These are phyloP conservation scores for Brachymystax lenok DNA, from an alignment of 2,797 vertebrate species.

Conservation along the genomic window DNA sequence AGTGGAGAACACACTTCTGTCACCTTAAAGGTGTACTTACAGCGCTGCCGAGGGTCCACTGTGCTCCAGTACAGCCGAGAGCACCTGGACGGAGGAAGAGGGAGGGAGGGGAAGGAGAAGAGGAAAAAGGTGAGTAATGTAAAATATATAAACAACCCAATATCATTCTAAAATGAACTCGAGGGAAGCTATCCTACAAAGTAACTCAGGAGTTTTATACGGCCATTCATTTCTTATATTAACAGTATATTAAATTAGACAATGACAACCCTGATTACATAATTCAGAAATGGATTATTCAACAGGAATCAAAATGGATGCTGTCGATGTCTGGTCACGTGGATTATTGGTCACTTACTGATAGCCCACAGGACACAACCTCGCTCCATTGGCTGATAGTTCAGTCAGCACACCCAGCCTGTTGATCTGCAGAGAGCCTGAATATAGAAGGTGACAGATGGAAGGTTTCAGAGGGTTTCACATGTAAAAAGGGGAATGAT, in stretches of 20 bases:
- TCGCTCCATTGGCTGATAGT: conserved; percentile 83
- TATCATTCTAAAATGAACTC: neutral
- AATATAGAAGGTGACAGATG: neutral
- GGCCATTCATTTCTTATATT: too few relatives aligned
- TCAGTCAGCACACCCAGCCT: conserved; percentile 86
- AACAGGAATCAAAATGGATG: neutral
- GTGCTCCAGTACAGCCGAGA: conserved; percentile 94
- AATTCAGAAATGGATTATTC: neutral
- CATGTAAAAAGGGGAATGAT: neutral
- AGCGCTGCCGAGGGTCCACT: conserved; percentile 84
- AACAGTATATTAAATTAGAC: neutral
- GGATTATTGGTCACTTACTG: conserved; percentile 77
- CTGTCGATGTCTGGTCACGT: neutral
- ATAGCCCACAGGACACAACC: conserved; percentile 90
- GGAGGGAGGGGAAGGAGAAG: neutral
- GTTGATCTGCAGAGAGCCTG: conserved; percentile 88
- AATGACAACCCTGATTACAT: neutral
- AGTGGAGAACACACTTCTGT: conserved; percentile 82
- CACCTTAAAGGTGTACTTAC: conserved; percentile 88
- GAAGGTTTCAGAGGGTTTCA: neutral
- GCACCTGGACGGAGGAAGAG: conserved; percentile 71
- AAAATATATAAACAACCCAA: neutral
- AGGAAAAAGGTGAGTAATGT: neutral
- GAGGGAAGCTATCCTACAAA: neutral
- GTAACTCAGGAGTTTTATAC: too few relatives aligned